A percentile compares a stretch with the other conserved stretches of the same genome.
These are phyloP conservation scores for Microdon myrmicae DNA, from an alignment of 2,888 invertebrate genomes.

Conservation along the genomic window DNA sequence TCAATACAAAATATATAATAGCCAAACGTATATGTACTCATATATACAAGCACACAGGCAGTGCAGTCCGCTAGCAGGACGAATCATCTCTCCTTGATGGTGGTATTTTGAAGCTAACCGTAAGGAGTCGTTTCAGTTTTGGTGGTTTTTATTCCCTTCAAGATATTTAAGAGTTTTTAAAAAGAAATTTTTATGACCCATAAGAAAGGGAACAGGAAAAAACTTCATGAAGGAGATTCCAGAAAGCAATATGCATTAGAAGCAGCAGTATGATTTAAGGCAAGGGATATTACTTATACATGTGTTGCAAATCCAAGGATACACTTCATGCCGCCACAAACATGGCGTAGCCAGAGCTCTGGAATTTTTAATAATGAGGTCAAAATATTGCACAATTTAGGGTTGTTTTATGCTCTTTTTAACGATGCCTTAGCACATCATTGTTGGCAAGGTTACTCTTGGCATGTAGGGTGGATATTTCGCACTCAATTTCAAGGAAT, in stretches of 20 bases:
- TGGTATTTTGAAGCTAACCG: not conserved
- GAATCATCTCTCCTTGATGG: conserved; percentile 9
- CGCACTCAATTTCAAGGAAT: too few species aligned
- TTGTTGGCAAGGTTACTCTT: too few species aligned
- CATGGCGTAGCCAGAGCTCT: not conserved
- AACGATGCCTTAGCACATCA: conserved; percentile 24
- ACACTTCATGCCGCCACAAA: conserved; percentile 4
- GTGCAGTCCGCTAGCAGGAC: conserved; percentile 20
- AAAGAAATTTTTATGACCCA: conserved; percentile 40
- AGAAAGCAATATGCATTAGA: conserved; percentile 29
- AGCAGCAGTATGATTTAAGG: conserved; percentile 32
- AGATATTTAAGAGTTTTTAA: conserved; percentile 43
- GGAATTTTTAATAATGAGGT: conserved; percentile 29
- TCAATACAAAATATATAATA: too few species aligned
- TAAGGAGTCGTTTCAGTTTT: conserved; percentile 1
- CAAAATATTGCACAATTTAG: conserved; percentile 37
- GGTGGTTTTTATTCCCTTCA: conserved; percentile 17
- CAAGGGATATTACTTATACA: conserved; percentile 21
- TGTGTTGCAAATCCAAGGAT: conserved; percentile 19
- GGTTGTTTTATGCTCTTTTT: conserved; percentile 26
- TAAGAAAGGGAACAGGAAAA: conserved; percentile 8
- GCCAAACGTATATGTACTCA: too few species aligned
- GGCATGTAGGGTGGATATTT: too few species aligned
- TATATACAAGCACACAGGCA: too few species aligned
- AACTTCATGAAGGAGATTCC: not conserved